These are phyloP conservation scores for Cheirogaleus major DNA, from an alignment of 2,797 vertebrate species.

Conservation along the genomic window DNA sequence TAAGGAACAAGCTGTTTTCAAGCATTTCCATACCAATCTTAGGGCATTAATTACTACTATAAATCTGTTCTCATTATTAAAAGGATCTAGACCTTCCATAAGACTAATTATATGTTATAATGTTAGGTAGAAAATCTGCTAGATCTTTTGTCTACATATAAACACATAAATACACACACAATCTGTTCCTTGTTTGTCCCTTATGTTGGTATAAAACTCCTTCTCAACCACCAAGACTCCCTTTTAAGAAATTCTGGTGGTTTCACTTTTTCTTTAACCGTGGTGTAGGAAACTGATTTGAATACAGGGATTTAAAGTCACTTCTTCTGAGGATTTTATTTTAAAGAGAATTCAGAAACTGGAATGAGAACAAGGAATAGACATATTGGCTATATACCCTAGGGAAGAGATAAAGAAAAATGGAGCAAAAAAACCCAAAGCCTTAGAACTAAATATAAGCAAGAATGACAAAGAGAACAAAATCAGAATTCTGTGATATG, in stretches of 20 bases:
- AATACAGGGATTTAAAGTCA: neutral
- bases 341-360: neutral
- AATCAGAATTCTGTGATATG: neutral
- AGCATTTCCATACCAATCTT: neutral
- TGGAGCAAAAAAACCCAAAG: neutral
- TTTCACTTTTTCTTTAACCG: neutral
- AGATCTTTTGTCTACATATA: neutral
- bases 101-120: neutral
- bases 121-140: neutral
- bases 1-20: neutral
- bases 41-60: neutral
- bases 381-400: neutral
- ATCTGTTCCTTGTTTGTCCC: neutral
- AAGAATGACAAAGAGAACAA: neutral
- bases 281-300: neutral
- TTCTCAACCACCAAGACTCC: neutral
- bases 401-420: neutral
- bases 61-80: neutral
- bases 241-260: neutral
- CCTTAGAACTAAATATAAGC: neutral
- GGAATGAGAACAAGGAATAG: neutral
- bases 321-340: conserved; percentile 10
- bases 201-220: neutral
- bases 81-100: neutral
- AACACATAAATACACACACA: neutral